A percentile compares a stretch with the other conserved stretches of the same genome.
phyloP scores from a whole-genome alignment of 2,797 vertebrate species.

The Kryptopterus vitreolus region DNA sequence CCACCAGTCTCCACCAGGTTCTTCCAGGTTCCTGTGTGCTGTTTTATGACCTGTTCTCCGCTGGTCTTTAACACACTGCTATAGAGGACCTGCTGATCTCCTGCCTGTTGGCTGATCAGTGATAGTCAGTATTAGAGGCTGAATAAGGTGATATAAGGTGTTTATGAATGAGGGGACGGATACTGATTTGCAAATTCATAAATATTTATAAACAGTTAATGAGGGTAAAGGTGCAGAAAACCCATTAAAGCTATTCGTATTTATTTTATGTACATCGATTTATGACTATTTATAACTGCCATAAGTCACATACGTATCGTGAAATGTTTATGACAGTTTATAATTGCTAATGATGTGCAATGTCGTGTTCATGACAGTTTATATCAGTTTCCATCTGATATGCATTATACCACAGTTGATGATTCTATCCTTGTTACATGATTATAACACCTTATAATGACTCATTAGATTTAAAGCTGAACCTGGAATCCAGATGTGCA shows the following conservation, averaged over 20 bases:
- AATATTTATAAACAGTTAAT: background rate
- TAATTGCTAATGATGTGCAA: too few species aligned
- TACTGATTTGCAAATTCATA: background rate
- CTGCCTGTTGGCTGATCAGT: background rate
- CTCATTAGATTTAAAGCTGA: background rate
- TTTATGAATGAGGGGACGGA: background rate
- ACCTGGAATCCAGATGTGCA: background rate
- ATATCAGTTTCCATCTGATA: too few species aligned
- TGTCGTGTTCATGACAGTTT: too few species aligned
- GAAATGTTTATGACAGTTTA: too few species aligned
- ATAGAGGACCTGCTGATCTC: background rate
- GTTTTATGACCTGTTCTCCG: background rate
- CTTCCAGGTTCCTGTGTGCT: background rate
- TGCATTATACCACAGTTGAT: background rate
- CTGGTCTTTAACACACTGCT: background rate
- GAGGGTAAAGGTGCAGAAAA: background rate
- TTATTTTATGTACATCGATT: background rate
- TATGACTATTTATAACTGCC: background rate
- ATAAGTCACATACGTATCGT: background rate
- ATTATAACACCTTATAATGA: background rate
- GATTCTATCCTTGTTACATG: background rate
- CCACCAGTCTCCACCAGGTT: background rate
- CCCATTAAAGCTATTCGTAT: background rate
- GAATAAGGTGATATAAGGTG: constrained; percentile 2
- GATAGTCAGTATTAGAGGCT: background rate